phyloP scores from a whole-genome alignment of 2,888 invertebrate genomes.

The Ophioninae sp. region DNA sequence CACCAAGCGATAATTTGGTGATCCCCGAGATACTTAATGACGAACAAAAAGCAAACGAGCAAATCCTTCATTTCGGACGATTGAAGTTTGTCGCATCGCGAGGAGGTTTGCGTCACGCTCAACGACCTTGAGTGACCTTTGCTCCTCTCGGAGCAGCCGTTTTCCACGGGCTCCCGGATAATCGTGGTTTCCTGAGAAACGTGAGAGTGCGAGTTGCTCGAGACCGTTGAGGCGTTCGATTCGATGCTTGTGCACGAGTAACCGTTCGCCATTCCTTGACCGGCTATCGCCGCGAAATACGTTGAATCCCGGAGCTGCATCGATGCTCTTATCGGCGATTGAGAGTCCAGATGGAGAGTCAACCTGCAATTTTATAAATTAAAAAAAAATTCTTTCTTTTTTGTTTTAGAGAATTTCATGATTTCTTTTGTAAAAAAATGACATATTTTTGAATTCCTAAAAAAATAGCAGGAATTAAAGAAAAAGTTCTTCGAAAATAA shows the following conservation, averaged over 20 bases:
- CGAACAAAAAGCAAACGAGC: slow-evolving; percentile 93
- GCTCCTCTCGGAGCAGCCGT: slow-evolving; percentile 71
- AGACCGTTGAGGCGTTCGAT: slow-evolving; percentile 87
- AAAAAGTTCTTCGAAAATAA: too few species aligned
- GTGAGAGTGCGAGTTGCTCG: slow-evolving; percentile 83
- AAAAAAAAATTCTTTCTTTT: too few species aligned
- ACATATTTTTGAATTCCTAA: too few species aligned
- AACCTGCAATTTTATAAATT: slow-evolving; percentile 80
- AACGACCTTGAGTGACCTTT: slow-evolving; percentile 83
- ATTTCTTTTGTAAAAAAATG: too few species aligned
- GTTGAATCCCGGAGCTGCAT: slow-evolving; percentile 89
- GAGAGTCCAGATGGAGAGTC: slow-evolving; percentile 88
- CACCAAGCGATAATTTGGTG: slow-evolving; percentile 95
- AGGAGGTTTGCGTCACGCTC: slow-evolving; percentile 83
- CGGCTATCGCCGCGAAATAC: slow-evolving; percentile 88
- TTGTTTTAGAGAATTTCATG: too few species aligned
- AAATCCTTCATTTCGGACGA: slow-evolving; percentile 93
- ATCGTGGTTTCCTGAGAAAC: slow-evolving; percentile 85
- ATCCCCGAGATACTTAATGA: slow-evolving; percentile 94
- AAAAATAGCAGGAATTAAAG: too few species aligned
- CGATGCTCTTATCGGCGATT: slow-evolving; percentile 86
- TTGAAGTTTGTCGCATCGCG: slow-evolving; percentile 88
- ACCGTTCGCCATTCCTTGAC: slow-evolving; percentile 87
- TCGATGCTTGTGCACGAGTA: slow-evolving; percentile 90
- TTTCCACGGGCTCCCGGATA: slow-evolving; percentile 79